Evolutionary conservation across 64 coral and sea anemone genomes (phyloP).

Genomic region (Porites lutea): DNA sequence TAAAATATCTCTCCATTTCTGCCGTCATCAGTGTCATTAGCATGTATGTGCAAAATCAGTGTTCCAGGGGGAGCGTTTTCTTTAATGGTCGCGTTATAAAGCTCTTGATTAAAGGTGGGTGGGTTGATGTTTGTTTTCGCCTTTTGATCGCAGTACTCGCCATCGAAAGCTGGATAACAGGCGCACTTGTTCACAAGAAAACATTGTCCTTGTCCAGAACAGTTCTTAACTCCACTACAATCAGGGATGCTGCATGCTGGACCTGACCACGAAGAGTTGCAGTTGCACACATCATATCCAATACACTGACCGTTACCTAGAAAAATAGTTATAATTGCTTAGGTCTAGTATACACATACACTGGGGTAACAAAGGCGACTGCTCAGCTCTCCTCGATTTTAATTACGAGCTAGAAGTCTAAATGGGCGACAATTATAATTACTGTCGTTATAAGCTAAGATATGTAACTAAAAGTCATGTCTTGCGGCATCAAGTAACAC

Average conservation of each 20-base stretch:
- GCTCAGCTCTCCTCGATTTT: no score
- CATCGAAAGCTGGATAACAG: slow-evolving; percentile 39
- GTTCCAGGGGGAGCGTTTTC: slow-evolving; percentile 39
- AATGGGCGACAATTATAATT: no score
- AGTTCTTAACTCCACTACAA: slow-evolving; percentile 36
- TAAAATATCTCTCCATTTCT: slow-evolving; percentile 80
- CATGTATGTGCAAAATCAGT: slow-evolving; percentile 53
- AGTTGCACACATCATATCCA: slow-evolving; percentile 43
- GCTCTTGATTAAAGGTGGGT: slow-evolving; percentile 13
- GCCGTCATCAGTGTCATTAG: slow-evolving; percentile 77
- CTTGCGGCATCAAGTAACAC: no score
- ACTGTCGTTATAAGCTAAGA: no score
- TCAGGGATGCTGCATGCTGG: slow-evolving; percentile 48
- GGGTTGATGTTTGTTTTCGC: slow-evolving; percentile 36
- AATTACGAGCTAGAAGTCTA: no score
- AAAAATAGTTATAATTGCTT: neutral
- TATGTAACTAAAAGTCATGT: no score
- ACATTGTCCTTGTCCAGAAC: slow-evolving; percentile 43
- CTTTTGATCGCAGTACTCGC: slow-evolving; percentile 19
- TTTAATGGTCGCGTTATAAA: slow-evolving; percentile 16
- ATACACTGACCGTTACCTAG: slow-evolving; percentile 35
- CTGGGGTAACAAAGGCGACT: no score
- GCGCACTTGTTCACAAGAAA: slow-evolving; percentile 31
- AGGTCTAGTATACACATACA: neutral
- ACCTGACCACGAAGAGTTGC: slow-evolving; percentile 33